Percentiles rank a stretch among this genome's conserved stretches.
These are phyloP conservation scores for Coilia nasus DNA, from an alignment of 2,797 vertebrate genomes.

Conservation along the genomic window DNA sequence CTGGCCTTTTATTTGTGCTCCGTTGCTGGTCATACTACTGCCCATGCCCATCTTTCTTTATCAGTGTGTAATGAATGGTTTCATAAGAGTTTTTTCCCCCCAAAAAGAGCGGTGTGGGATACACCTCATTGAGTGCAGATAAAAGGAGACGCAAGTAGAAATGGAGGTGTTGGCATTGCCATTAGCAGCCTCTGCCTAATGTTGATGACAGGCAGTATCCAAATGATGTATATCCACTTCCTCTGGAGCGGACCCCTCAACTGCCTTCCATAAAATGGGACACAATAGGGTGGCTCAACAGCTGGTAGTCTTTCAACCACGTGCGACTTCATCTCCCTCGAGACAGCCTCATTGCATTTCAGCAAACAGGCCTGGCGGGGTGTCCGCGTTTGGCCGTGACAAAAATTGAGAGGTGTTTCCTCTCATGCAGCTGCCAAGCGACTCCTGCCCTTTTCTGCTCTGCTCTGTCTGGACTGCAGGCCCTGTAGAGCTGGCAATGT, in stretches of 20 bases:
- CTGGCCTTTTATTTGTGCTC: too few relatives aligned
- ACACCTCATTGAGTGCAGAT: neutral
- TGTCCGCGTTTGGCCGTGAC: slow-evolving; percentile 49
- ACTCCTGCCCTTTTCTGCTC: neutral
- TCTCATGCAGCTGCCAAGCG: slow-evolving; percentile 42
- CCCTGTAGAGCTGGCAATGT: neutral
- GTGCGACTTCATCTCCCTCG: slow-evolving; percentile 62
- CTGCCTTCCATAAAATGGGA: slow-evolving; percentile 51
- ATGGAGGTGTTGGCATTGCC: neutral
- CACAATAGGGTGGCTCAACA: slow-evolving; percentile 73
- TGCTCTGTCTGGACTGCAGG: slow-evolving; percentile 17
- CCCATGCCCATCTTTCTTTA: neutral
- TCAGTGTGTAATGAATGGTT: neutral
- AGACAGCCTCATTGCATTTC: slow-evolving; percentile 62
- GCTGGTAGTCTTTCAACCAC: slow-evolving; percentile 71
- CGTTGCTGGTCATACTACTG: too few relatives aligned
- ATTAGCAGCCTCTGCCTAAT: neutral
- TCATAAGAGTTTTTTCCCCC: neutral
- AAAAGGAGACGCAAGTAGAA: neutral
- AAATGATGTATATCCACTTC: slow-evolving; percentile 47
- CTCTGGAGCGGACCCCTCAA: slow-evolving; percentile 50
- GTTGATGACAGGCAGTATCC: neutral
- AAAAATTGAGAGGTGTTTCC: slow-evolving; percentile 59
- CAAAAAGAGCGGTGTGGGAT: neutral
- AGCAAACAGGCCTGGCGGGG: slow-evolving; percentile 65